Percentiles rank a stretch among this genome's conserved stretches.
Conservation (phyloP, 2,888 invertebrate genomes). For the Itoplectis maculator region DNA sequence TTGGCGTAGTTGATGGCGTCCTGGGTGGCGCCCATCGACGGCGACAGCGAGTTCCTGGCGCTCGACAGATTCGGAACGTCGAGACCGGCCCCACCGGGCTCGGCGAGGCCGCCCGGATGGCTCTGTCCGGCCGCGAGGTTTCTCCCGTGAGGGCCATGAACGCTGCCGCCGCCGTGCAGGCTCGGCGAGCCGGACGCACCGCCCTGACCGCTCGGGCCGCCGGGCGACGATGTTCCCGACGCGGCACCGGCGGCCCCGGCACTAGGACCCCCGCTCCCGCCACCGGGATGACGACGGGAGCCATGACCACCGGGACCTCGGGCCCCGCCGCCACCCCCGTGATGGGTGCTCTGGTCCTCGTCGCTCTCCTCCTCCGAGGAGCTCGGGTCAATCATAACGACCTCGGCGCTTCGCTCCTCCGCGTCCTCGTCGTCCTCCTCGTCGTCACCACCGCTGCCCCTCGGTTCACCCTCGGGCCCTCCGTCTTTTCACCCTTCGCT, state of each 20-base stretch:
- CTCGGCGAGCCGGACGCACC: constrained; percentile 77
- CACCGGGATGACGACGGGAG: constrained; percentile 85
- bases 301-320: constrained; percentile 80
- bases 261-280: constrained; percentile 79
- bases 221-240: constrained; percentile 80
- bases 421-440: constrained; percentile 16
- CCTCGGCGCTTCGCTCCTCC: constrained; percentile 22
- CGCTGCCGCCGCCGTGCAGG: constrained; percentile 68
- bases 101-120: constrained; percentile 64
- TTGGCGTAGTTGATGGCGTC: constrained; percentile 85
- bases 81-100: constrained; percentile 74
- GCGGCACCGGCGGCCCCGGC: constrained; percentile 80
- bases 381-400: constrained; percentile 96
- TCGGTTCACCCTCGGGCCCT: constrained; percentile 28
- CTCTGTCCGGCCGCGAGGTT: constrained; percentile 84
- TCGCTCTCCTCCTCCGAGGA: constrained; percentile 98
- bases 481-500: constrained; percentile 35
- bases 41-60: constrained; percentile 84
- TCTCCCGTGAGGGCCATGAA: constrained; percentile 71
- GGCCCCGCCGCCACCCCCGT: constrained; percentile 80
- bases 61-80: constrained; percentile 80
- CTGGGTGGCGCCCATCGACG: constrained; percentile 85
- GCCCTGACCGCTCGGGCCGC: constrained; percentile 74
- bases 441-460: constrained; percentile 4
- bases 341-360: constrained; percentile 91